phyloP scores from a whole-genome alignment of 1,140 invertebrate genomes.

The Daktulosphaira vitifoliae region DNA sequence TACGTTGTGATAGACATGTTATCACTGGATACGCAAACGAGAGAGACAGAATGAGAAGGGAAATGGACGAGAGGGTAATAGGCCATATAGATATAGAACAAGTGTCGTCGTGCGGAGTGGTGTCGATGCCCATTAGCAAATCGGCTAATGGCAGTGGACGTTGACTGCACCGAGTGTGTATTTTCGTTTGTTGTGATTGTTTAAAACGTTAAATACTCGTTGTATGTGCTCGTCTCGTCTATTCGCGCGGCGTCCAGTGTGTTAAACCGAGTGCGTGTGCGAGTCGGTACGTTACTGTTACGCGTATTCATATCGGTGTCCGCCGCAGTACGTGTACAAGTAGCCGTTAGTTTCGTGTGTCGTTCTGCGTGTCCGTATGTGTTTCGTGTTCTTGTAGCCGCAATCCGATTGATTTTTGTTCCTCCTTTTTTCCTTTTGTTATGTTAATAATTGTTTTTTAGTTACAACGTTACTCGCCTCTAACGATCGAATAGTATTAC shows the following conservation, averaged over 20 bases:
- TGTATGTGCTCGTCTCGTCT: neutral
- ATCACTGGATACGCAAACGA: no score
- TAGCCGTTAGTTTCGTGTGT: slow-evolving; percentile 18
- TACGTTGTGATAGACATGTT: no score
- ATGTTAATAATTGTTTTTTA: neutral
- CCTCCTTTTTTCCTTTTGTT: no score
- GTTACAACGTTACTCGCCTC: no score
- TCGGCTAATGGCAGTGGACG: slow-evolving; percentile 1
- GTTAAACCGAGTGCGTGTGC: neutral
- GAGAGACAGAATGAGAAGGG: no score
- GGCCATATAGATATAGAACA: no score
- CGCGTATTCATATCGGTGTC: no score
- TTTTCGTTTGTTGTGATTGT: neutral
- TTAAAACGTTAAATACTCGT: neutral
- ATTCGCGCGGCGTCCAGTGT: neutral
- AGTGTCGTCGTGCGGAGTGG: no score
- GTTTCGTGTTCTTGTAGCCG: slow-evolving; percentile 10
- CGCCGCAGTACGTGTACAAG: neutral
- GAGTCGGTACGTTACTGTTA: neutral
- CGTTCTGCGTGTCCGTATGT: slow-evolving; percentile 12
- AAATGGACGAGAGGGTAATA: no score
- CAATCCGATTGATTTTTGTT: neutral
- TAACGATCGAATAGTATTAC: no score
- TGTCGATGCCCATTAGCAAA: no score
- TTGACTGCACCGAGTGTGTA: neutral